Evolutionary conservation across 1,140 invertebrate species (phyloP).

Genomic region (Zaprionus camerounensis): DNA sequence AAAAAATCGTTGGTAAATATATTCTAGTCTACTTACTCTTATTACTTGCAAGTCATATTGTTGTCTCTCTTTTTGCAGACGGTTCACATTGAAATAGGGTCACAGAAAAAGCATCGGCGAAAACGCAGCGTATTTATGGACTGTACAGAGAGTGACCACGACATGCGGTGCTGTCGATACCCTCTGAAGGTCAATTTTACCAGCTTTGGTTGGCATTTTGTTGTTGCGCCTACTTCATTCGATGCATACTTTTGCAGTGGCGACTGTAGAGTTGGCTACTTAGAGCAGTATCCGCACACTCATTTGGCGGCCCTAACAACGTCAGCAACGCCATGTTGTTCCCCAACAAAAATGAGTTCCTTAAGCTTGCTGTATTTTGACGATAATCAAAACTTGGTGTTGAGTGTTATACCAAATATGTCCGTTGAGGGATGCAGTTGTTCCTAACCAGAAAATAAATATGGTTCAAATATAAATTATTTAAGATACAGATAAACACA

Average conservation of each 20-base stretch:
- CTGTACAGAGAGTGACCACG: constrained; percentile 85
- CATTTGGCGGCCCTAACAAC: constrained; percentile 93
- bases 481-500: constrained; percentile 14
- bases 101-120: constrained; percentile 87
- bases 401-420: constrained; percentile 95
- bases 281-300: constrained; percentile 96
- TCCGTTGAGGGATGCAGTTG: constrained; percentile 96
- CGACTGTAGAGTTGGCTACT: constrained; percentile 95
- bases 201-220: constrained; percentile 99
- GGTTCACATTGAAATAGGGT: constrained; percentile 92
- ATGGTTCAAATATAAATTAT: constrained; percentile 11
- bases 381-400: constrained; percentile 93
- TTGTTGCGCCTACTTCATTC: constrained; percentile 97
- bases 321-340: constrained; percentile 93
- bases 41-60: neutral
- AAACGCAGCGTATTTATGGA: constrained; percentile 86
- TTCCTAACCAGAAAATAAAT: constrained; percentile 86
- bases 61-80: constrained; percentile 86
- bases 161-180: constrained; percentile 94
- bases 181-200: constrained; percentile 97
- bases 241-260: constrained; percentile 98
- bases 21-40: constrained; percentile 1
- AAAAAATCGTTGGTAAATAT: constrained; percentile 63
- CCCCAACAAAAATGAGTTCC: constrained; percentile 93
- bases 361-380: constrained; percentile 98